These are phyloP conservation scores for Luffia ferchaultella DNA, from an alignment of 2,888 invertebrate species.

Conservation along the genomic window DNA sequence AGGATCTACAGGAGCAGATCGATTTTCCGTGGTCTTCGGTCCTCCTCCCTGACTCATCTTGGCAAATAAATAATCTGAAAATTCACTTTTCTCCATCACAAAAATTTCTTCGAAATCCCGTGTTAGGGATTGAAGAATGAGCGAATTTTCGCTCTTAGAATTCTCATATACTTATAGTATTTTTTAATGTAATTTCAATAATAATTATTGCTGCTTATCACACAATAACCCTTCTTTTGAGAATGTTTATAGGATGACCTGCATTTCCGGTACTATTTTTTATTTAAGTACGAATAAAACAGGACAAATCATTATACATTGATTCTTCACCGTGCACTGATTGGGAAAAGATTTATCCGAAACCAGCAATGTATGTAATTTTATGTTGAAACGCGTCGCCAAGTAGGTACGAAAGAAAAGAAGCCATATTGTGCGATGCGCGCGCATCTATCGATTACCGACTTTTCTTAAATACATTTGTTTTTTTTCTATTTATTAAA, in stretches of 20 bases:
- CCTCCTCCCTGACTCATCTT: conserved; percentile 76
- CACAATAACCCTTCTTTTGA: background rate
- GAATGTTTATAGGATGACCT: background rate
- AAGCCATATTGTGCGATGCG: conserved; percentile 42
- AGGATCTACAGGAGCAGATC: conserved; percentile 70
- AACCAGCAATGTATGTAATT: background rate
- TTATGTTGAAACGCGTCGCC: background rate
- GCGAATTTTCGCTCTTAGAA: background rate
- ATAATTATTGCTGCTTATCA: too few species aligned
- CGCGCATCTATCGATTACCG: conserved; percentile 55
- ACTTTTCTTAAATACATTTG: too few species aligned
- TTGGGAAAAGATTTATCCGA: too few species aligned
- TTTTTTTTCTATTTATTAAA: background rate
- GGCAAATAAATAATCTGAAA: conserved; percentile 83
- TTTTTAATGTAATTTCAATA: too few species aligned
- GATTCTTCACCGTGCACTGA: too few species aligned
- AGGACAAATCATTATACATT: background rate
- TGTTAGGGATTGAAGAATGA: background rate
- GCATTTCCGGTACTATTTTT: background rate
- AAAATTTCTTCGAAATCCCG: conserved; percentile 8
- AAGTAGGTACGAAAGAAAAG: conserved; percentile 13
- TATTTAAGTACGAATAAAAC: too few species aligned
- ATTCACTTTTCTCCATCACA: conserved; percentile 71
- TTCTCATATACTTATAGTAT: background rate
- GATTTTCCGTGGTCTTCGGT: conserved; percentile 68